Percentiles rank a stretch among this genome's conserved stretches.
These are phyloP conservation scores for Eciton burchellii DNA, from an alignment of 1,140 invertebrate genomes.

Conservation along the genomic window DNA sequence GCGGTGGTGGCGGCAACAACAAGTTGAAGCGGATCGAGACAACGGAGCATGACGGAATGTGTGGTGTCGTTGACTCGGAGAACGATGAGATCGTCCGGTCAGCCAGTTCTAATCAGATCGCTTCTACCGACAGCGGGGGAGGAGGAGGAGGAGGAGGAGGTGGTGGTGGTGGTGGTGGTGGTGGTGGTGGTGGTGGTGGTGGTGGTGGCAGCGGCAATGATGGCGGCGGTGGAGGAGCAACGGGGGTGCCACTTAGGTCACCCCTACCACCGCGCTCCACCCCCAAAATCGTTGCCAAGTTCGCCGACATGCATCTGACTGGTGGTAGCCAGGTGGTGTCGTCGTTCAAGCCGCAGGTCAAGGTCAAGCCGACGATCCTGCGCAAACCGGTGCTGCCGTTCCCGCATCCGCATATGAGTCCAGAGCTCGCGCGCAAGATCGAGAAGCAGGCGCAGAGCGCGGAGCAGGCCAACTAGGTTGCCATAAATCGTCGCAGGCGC, in stretches of 20 bases:
- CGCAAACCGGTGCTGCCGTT: conserved; percentile 88
- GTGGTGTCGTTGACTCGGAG: conserved; percentile 50
- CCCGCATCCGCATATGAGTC: conserved; percentile 82
- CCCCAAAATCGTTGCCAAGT: conserved; percentile 87
- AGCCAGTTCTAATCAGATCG: conserved; percentile 81
- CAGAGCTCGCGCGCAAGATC: conserved; percentile 82
- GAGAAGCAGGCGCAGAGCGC: conserved; percentile 83
- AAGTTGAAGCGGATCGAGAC: conserved; percentile 73
- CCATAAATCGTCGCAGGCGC: not conserved
- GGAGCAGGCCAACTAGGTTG: conserved; percentile 79
- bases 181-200: not conserved
- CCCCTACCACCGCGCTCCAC: conserved; percentile 87
- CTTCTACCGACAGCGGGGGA: conserved; percentile 41
- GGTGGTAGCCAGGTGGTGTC: conserved; percentile 84
- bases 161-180: not conserved
- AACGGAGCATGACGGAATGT: conserved; percentile 72
- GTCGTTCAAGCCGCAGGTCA: conserved; percentile 90
- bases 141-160: not conserved
- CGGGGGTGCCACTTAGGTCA: conserved; percentile 73
- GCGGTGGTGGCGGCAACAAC: not conserved
- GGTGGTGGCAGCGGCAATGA: not conserved
- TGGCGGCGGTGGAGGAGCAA: not conserved
- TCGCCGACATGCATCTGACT: conserved; percentile 87
- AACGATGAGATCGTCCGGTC: conserved; percentile 80
- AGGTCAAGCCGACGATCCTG: conserved; percentile 91